Evolutionary conservation across 2,113 vertebrate species (phyloP).

Genomic region (Centropristis striata): DNA sequence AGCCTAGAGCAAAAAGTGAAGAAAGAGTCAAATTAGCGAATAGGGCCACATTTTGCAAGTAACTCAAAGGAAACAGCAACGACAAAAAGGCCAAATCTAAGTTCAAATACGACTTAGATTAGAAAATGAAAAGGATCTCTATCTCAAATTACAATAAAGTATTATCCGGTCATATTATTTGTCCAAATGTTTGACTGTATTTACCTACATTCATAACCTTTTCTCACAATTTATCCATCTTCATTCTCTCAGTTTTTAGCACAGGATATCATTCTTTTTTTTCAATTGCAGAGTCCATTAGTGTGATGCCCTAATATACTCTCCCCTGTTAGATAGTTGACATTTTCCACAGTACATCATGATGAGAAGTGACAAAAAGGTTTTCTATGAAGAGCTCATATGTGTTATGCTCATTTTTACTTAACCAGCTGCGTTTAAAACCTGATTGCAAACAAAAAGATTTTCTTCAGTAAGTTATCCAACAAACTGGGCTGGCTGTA

Average conservation of each 20-base stretch:
- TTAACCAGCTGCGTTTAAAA: neutral
- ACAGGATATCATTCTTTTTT: neutral
- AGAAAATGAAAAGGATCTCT: conserved; percentile 34
- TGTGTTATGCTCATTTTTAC: neutral
- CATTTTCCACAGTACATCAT: conserved; percentile 8
- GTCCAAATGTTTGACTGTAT: conserved; percentile 6
- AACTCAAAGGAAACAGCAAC: conserved; percentile 59
- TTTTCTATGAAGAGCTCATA: neutral
- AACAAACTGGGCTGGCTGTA: too few relatives aligned
- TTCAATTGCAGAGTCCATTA: conserved; percentile 19
- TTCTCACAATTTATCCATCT: neutral
- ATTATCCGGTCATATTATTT: neutral
- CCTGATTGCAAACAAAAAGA: neutral
- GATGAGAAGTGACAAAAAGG: neutral
- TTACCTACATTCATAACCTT: neutral
- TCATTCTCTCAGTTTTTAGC: too few relatives aligned
- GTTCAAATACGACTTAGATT: conserved; percentile 67
- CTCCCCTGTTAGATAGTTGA: neutral
- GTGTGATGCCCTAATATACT: neutral
- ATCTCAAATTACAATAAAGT: conserved; percentile 27
- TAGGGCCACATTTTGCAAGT: conserved; percentile 59
- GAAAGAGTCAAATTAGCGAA: conserved; percentile 78
- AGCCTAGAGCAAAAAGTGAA: conserved; percentile 73
- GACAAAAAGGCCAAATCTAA: conserved; percentile 54
- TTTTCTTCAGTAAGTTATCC: too few relatives aligned